Percentiles rank a stretch among this genome's conserved stretches.
Evolutionary conservation across 2,797 vertebrate genomes (phyloP).

Genomic region (Xenops minutus): DNA sequence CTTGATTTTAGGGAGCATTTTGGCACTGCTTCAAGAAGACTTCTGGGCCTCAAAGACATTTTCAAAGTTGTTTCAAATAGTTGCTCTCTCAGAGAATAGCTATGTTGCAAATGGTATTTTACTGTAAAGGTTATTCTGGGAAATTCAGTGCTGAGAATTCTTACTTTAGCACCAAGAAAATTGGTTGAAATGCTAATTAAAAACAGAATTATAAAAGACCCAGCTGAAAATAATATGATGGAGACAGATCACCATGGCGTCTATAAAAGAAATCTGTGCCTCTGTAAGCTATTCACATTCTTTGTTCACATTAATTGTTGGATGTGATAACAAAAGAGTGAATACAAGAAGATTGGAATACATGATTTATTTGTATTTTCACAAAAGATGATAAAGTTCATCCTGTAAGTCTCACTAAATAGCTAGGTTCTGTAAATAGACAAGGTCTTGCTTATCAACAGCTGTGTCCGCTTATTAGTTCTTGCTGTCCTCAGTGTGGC

Average conservation of each 20-base stretch:
- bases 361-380: constrained; percentile 38
- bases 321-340: constrained; percentile 52
- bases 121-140: constrained; percentile 53
- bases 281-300: constrained; percentile 54
- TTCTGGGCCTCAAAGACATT: neutral
- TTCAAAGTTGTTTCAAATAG: neutral
- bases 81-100: neutral
- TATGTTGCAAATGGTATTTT: constrained; percentile 14
- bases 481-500: neutral
- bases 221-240: constrained; percentile 50
- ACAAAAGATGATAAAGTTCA: constrained; percentile 9
- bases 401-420: neutral
- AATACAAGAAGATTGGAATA: constrained; percentile 23
- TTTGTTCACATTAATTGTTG: constrained; percentile 51
- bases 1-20: neutral
- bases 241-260: constrained; percentile 35
- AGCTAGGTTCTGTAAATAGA: neutral
- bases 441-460: neutral
- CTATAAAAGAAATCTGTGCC: constrained; percentile 51
- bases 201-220: constrained; percentile 50
- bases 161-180: constrained; percentile 45
- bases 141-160: constrained; percentile 22
- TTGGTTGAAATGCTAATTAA: constrained; percentile 45
- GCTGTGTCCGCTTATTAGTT: neutral
- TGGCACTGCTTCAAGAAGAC: neutral